Evolutionary conservation across 1,140 invertebrate species (phyloP), one percentile per base, ranked within the genome.

Genomic region (Drepana arcuata): DNA sequence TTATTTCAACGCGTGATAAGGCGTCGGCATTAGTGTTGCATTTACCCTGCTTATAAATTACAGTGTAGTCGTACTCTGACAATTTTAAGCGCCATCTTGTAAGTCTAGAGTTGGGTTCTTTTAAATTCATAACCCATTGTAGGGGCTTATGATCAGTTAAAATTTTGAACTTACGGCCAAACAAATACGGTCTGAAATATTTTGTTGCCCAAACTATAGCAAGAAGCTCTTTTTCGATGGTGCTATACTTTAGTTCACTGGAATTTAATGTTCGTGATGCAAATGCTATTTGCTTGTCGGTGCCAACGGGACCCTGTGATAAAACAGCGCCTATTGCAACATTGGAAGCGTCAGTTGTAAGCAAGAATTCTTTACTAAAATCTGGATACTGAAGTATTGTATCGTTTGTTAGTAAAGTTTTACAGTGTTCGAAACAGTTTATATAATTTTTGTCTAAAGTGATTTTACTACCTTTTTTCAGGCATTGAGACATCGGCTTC

Each of bases 141-240:
- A 87, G 52, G 0, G 81, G 77, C 41, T 74, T 69, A 34, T 87
- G 85, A 41, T 88, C 86, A 0, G 85, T 87, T 14, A 74, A 40
- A 2, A 86, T 60, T 10, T 42, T 70, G 36, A 88, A 85, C 16
- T 78, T 57, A 33, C 35, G 67, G 15, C 41, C 41, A 27, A 24
- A 43, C 2, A 37, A 14, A 10, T 41, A 41, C 4, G 71, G 54
- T 43, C 70, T 27, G 37, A 85, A 84, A 31, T 83, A 45, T 47
- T 77, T 62, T 0, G 73, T 48, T 7, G 63, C 67, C 67, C 69
- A 84, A 0, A 88, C 55, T 7, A 88, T 73, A 26, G 24, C 24
- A 10, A 26, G 24, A 10, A 4, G n/a, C n/a, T 26, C 24, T 26
- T 26, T 26, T 10, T 26, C 24, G 4, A 10, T 26, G 2, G n/a